These are phyloP conservation scores for Cataglyphis rosenhaueri DNA, from an alignment of 2,888 invertebrate genomes.

Conservation along the genomic window DNA sequence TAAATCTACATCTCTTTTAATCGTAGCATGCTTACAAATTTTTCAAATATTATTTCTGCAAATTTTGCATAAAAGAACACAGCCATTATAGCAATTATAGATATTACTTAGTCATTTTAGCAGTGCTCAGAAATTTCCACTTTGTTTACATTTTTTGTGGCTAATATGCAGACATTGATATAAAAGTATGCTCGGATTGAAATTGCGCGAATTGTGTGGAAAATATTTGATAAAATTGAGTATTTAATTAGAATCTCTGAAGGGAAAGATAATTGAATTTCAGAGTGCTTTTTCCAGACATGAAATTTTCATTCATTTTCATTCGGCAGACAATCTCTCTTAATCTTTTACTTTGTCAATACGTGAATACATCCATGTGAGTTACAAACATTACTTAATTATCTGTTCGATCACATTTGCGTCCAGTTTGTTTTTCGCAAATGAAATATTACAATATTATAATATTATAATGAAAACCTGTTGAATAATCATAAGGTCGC, in stretches of 20 bases:
- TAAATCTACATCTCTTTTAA: neutral
- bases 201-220: constrained; percentile 62
- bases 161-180: constrained; percentile 42
- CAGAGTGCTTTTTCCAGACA: constrained; percentile 70
- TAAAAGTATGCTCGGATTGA: constrained; percentile 61
- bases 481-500: constrained; percentile 29
- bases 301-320: constrained; percentile 61
- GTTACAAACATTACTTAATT: constrained; percentile 67
- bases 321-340: constrained; percentile 76
- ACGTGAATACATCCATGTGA: constrained; percentile 72
- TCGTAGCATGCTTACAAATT: neutral
- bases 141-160: neutral
- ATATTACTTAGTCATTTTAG: neutral
- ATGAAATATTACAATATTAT: neutral
- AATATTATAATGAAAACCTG: neutral
- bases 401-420: constrained; percentile 46
- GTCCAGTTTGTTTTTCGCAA: constrained; percentile 13
- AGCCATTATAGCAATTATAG: neutral
- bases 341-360: constrained; percentile 79
- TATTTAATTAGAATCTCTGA: constrained; percentile 80
- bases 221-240: constrained; percentile 76
- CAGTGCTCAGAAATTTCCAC: constrained; percentile 29
- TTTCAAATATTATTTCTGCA: neutral
- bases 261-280: constrained; percentile 78
- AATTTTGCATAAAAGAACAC: neutral